phyloP scores from a whole-genome alignment of 1,140 invertebrate species.

The Pseudomyrmex dendroicus region DNA sequence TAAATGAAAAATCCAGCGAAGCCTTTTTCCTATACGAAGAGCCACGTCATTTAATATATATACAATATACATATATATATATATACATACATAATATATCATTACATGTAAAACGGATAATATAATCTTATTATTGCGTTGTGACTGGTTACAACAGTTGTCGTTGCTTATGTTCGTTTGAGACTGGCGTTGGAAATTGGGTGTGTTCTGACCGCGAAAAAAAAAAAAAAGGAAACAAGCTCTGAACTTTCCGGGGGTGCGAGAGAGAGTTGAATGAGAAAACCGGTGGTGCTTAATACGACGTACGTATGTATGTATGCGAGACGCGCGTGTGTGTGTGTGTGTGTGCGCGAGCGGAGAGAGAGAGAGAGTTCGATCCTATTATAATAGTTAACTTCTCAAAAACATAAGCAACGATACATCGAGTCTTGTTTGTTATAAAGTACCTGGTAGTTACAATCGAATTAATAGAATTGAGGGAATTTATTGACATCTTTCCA shows the following conservation, averaged over 20 bases:
- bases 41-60: conserved; percentile 61
- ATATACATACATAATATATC: too few relatives aligned
- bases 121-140: conserved; percentile 64
- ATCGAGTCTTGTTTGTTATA: conserved; percentile 76
- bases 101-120: conserved; percentile 63
- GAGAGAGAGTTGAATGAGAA: too few relatives aligned
- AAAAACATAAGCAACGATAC: conserved; percentile 17
- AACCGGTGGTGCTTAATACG: too few relatives aligned
- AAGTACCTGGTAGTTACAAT: conserved; percentile 83
- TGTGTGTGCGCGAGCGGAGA: too few relatives aligned
- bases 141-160: conserved; percentile 28
- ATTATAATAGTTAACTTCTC: not conserved
- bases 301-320: too few relatives aligned
- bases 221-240: too few relatives aligned
- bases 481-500: conserved; percentile 73
- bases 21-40: conserved; percentile 62
- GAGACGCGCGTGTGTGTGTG: too few relatives aligned
- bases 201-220: too few relatives aligned
- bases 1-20: conserved; percentile 64
- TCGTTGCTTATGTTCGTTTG: conserved; percentile 10
- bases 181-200: not conserved
- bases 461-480: conserved; percentile 75
- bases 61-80: too few relatives aligned
- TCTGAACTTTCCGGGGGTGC: too few relatives aligned
- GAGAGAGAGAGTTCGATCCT: too few relatives aligned